Base-by-base conservation (phyloP, 2,113 vertebrate species). In the Nothobranchius furzeri region DNA sequence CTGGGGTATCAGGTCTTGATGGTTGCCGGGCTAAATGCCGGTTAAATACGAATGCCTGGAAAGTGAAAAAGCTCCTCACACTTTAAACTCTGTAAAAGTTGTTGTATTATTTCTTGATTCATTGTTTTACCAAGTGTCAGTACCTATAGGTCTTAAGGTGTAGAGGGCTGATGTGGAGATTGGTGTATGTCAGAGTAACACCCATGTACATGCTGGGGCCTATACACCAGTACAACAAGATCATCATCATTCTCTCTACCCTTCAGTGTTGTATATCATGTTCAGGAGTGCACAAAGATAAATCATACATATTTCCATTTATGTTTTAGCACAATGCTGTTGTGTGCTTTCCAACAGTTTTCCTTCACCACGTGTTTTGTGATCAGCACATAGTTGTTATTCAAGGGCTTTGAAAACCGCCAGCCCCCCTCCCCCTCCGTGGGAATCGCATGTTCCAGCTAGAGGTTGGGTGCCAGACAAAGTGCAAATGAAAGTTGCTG, bases 401-500 rank as follows among this genome's bases (percentile, higher is more conserved):
- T 62, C 56, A n/a, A 45, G 13, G 24, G 30, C 40, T 24, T 64
- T 13, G 51, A 10, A 36, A 35, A 1, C 7, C 1, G 1, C 40
- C n/a, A 12, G 13, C n/a, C 11, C 50, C 40, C 61, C 60, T 42
- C 40, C 57, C 60, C 46, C 58, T 25, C 64, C 78, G 73, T 89
- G 89, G 83, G 86, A 90, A 88, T 70, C 49, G 12, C 20, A 40
- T 40, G 24, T 71, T 76, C 42, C 57, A 25, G 46, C 24, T 13
- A 2, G 43, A 76, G 69, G 77, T 63, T 24, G 3, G 12, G 20
- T 48, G 56, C 50, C 68, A 67, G 45, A 61, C 63, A 60, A 42
- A 30, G 3, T 12, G 54, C 59, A 73, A 80, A 83, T 80, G 49
- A 79, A 81, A 79, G 76, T 82, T 75, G 64, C 8, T 7, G 51